Conservation (phyloP, 1,140 invertebrate genomes). For the Ips typographus region DNA sequence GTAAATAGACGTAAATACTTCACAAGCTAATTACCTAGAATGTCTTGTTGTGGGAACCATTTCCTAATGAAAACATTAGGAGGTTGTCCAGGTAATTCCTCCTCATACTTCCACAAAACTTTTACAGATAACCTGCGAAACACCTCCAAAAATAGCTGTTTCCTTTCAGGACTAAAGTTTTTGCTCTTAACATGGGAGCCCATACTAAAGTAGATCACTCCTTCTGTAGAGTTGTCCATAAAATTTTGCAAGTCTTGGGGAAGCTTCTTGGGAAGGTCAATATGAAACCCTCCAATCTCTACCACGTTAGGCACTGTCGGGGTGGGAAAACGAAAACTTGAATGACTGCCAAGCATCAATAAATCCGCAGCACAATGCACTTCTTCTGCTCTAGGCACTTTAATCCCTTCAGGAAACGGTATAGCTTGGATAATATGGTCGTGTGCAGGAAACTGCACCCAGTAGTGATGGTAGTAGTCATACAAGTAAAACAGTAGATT, state of each 20-base stretch:
- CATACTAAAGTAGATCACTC: too few relatives aligned
- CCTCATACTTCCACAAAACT: too few relatives aligned
- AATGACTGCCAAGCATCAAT: conserved; percentile 61
- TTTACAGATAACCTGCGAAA: too few relatives aligned
- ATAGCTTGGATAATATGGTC: conserved; percentile 7
- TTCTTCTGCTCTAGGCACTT: conserved; percentile 3
- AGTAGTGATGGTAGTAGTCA: conserved; percentile 9
- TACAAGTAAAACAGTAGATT: conserved; percentile 13
- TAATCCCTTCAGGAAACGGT: neutral
- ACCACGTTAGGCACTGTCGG: conserved; percentile 12
- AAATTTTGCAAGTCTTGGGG: too few relatives aligned
- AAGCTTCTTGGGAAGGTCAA: too few relatives aligned
- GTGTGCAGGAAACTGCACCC: conserved; percentile 1
- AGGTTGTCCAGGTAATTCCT: too few relatives aligned
- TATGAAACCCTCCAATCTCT: too few relatives aligned
- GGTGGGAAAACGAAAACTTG: conserved; percentile 50
- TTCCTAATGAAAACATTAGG: conserved; percentile 39
- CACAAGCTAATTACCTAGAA: conserved; percentile 47
- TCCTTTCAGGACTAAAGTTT: too few relatives aligned
- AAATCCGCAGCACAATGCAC: conserved; percentile 52
- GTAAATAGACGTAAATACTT: conserved; percentile 55
- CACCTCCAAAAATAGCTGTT: too few relatives aligned
- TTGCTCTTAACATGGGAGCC: too few relatives aligned
- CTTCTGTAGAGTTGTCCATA: too few relatives aligned
- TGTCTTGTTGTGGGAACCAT: conserved; percentile 61